phyloP scores from a whole-genome alignment of 2,797 vertebrate species.

The Phylloscopus collybita region DNA sequence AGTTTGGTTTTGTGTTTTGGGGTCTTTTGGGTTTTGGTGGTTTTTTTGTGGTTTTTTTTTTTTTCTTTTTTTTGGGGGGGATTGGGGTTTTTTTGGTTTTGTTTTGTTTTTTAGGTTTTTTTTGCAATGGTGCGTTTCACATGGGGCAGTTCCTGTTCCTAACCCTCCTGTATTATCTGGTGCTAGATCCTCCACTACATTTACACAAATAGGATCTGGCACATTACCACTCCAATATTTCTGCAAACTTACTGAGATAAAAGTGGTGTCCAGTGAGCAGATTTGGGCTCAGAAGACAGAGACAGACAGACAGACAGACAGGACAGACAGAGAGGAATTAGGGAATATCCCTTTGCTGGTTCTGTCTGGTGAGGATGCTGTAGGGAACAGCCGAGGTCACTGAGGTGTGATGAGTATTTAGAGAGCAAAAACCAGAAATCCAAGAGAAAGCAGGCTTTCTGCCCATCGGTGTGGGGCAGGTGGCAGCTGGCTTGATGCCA shows the following conservation, averaged over 20 bases:
- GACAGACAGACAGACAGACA: too few species aligned
- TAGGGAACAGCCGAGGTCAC: background rate
- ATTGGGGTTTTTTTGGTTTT: background rate
- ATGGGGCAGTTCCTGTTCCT: background rate
- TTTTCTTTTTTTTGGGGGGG: too few species aligned
- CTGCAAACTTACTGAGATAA: background rate
- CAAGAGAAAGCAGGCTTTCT: background rate
- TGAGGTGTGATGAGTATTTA: background rate
- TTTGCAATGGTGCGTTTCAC: background rate
- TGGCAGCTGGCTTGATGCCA: background rate
- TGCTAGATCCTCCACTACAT: background rate
- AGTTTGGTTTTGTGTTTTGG: too few species aligned
- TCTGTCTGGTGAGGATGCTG: background rate
- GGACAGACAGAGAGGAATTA: background rate
- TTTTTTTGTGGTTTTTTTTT: too few species aligned
- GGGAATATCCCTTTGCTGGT: background rate
- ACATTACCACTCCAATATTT: background rate
- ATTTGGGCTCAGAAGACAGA: background rate
- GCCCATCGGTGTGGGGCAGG: background rate
- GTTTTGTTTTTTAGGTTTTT: background rate
- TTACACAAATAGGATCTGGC: rapidly evolving
- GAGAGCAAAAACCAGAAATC: background rate
- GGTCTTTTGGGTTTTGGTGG: too few species aligned
- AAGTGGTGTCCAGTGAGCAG: background rate
- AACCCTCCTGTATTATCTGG: background rate